Conservation (phyloP, 1,140 invertebrate genomes). For the Euborellia annulipes region DNA sequence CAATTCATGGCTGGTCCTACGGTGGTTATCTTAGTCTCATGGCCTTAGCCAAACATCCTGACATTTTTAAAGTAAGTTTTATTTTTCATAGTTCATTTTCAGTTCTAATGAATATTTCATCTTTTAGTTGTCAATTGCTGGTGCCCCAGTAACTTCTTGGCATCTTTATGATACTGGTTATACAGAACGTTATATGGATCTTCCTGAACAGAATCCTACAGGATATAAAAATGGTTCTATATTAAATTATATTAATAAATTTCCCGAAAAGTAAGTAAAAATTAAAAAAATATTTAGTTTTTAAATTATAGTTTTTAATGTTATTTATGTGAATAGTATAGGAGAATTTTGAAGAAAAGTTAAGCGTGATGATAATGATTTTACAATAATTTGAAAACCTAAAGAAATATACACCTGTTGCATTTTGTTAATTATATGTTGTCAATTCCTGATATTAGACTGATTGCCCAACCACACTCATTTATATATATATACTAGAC, state of each 20-base stretch:
- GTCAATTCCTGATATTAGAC: no score
- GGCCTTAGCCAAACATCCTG: constrained; percentile 65
- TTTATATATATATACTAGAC: no score
- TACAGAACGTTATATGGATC: constrained; percentile 93
- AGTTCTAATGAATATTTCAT: not conserved
- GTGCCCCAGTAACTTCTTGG: constrained; percentile 95
- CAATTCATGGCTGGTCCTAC: constrained; percentile 97
- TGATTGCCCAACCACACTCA: no score
- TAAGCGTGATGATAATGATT: no score
- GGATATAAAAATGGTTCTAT: constrained; percentile 68
- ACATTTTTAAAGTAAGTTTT: constrained; percentile 57
- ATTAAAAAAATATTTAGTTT: no score
- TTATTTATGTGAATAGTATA: no score
- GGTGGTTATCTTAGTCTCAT: constrained; percentile 81
- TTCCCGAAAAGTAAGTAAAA: constrained; percentile 77
- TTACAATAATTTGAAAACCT: no score
- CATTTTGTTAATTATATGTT: no score
- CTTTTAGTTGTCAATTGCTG: constrained; percentile 66
- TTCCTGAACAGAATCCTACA: constrained; percentile 61
- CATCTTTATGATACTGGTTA: constrained; percentile 89
- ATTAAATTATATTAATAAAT: constrained; percentile 60
- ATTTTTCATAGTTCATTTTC: constrained; percentile 6
- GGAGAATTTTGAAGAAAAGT: no score
- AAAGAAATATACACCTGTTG: no score
- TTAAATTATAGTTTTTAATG: no score